Percentiles rank a stretch among this genome's conserved stretches.
phyloP scores from a whole-genome alignment of 2,888 invertebrate species.

The Thumatha senex region DNA sequence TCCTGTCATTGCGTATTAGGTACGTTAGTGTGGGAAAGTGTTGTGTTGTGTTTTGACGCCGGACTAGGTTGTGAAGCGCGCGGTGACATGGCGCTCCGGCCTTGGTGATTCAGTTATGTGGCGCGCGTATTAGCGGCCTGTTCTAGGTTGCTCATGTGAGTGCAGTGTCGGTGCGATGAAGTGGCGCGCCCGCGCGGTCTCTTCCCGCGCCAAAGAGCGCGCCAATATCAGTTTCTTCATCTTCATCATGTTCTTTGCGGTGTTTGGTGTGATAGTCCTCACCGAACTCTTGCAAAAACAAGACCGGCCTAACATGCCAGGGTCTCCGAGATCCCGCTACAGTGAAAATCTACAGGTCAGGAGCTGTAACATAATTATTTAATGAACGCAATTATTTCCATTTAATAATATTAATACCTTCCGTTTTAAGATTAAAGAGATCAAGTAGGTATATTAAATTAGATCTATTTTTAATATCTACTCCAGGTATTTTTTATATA shows the following conservation, averaged over 20 bases:
- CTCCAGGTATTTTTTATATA: not conserved
- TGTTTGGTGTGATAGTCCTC: slow-evolving; percentile 93
- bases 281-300: slow-evolving; percentile 88
- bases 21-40: slow-evolving; percentile 47
- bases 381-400: not conserved
- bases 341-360: slow-evolving; percentile 88
- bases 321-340: slow-evolving; percentile 78
- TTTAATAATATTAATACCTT: not conserved
- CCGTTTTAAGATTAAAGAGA: not conserved
- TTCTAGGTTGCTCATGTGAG: slow-evolving; percentile 56
- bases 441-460: not conserved
- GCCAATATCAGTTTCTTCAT: slow-evolving; percentile 95
- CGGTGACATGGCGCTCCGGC: slow-evolving; percentile 49
- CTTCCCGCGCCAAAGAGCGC: slow-evolving; percentile 87
- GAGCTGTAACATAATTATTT: slow-evolving; percentile 8
- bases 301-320: slow-evolving; percentile 83
- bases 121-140: slow-evolving; percentile 51
- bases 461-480: not conserved
- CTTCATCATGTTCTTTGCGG: slow-evolving; percentile 94
- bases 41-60: slow-evolving; percentile 55
- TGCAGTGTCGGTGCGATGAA: slow-evolving; percentile 64
- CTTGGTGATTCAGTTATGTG: slow-evolving; percentile 59
- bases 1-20: slow-evolving; percentile 45
- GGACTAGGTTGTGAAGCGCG: slow-evolving; percentile 40
- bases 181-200: slow-evolving; percentile 76